Evolutionary conservation across 2,797 vertebrate species (phyloP), one percentile per base, ranked within the genome.

Genomic region (Pipistrellus kuhlii): DNA sequence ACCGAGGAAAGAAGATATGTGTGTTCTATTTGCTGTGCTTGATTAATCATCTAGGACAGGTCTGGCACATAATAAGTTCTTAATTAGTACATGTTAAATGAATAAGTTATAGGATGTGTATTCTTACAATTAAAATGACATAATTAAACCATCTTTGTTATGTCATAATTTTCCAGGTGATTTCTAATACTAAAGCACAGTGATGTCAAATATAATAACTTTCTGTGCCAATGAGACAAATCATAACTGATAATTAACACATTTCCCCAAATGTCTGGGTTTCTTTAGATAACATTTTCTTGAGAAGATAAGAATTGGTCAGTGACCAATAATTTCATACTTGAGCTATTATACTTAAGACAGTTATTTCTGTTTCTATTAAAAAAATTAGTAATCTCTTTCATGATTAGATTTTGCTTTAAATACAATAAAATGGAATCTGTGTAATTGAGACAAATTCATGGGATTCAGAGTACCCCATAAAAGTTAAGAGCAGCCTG

Each of bases 221-320:
- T 48, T 72, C 27, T 89, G 21, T 68, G 35, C 20, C 73, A 59
- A 8, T 53, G 32, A n/a, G 1, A 25, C 55, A 82, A 73, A 38
- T 82, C 27, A 80, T 72, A 62, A 88, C 20, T 38, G 11, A 21
- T 89, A 88, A 53, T 68, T 64, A 76, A 69, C 10, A 72, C 13
- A 62, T 77, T 18, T 93, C 10, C 9, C 44, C 44, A 91, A 66
- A 8, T 84, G 21, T 1, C 11, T 66, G 13, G 18, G 9, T 84
- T 78, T 92, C 32, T 82, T 92, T 73, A 83, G 41, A 35, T 89
- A 89, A 78, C 9, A 73, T 93, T 35, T 85, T 86, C 69, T 59
- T 75, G 53, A 55, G 14, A 44, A 71, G 25, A 5, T 48, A 77
- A 95, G 15, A 80, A 35, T 83, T 91, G 27, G 68, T 78, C 17